Conservation (phyloP, 2,888 invertebrate genomes). For the Pristionchus entomophagus region DNA sequence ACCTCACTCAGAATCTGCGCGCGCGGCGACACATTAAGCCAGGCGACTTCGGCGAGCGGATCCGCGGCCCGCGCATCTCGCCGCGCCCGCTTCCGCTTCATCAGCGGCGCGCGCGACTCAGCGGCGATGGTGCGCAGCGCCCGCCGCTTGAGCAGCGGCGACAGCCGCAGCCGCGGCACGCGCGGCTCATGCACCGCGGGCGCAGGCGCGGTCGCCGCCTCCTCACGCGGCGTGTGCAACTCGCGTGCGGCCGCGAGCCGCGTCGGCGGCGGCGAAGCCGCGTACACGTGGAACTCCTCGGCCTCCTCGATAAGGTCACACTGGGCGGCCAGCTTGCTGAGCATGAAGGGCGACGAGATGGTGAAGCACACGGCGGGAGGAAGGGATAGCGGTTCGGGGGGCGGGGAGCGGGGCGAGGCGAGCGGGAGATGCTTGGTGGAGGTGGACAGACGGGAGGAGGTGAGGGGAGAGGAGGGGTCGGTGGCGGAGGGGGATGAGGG, state of each 20-base stretch:
- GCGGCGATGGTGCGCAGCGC: conserved; percentile 12
- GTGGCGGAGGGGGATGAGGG: conserved; percentile 17
- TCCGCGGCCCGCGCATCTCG: conserved; percentile 63
- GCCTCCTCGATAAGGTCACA: conserved; percentile 64
- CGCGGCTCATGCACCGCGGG: conserved; percentile 3
- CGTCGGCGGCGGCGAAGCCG: conserved; percentile 51
- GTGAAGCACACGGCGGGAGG: conserved; percentile 60
- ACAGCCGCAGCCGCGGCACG: conserved; percentile 46
- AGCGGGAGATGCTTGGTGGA: conserved; percentile 41
- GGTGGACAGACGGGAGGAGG: conserved; percentile 48
- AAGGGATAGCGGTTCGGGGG: conserved; percentile 54
- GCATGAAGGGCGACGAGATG: conserved; percentile 70
- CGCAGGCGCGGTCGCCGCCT: background rate
- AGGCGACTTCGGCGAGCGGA: conserved; percentile 67
- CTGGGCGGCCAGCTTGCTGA: conserved; percentile 70
- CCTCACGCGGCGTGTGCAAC: conserved; percentile 25
- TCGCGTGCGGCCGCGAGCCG: conserved; percentile 52
- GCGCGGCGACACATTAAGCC: conserved; percentile 73
- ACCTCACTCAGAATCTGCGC: conserved; percentile 56
- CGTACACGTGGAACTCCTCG: conserved; percentile 51
- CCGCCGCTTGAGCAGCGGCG: conserved; percentile 13
- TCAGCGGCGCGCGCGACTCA: conserved; percentile 63
- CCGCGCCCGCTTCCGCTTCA: conserved; percentile 69
- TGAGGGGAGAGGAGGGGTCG: too few relatives aligned
- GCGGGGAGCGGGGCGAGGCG: conserved; percentile 49